These are phyloP conservation scores for Argynnis bischoffii DNA, from an alignment of 2,888 invertebrate species.

Conservation along the genomic window DNA sequence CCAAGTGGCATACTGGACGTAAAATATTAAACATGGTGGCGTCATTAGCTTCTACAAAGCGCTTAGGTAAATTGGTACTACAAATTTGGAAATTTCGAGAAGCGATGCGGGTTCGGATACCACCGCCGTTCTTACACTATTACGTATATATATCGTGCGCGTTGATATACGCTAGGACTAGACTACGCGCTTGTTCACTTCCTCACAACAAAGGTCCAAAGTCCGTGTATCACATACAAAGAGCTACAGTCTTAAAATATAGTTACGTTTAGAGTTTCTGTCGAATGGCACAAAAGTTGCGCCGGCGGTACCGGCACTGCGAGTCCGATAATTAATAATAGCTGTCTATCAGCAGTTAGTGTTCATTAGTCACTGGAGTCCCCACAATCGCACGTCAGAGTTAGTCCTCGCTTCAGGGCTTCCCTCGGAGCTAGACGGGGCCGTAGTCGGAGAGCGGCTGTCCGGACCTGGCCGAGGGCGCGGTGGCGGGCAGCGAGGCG, in stretches of 20 bases:
- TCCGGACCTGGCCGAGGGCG: slow-evolving; percentile 65
- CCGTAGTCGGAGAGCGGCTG: slow-evolving; percentile 77
- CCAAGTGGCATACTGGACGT: slow-evolving; percentile 16
- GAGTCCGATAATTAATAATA: too few species aligned
- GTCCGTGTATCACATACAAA: slow-evolving; percentile 34
- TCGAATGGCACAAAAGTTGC: slow-evolving; percentile 30
- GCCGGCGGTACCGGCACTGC: not conserved
- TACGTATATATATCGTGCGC: slow-evolving; percentile 70
- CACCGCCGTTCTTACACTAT: slow-evolving; percentile 62
- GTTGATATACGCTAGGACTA: slow-evolving; percentile 65
- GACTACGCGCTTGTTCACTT: slow-evolving; percentile 54
- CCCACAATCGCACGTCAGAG: slow-evolving; percentile 1
- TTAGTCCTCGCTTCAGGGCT: not conserved
- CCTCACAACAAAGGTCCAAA: slow-evolving; percentile 26
- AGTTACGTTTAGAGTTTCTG: slow-evolving; percentile 2
- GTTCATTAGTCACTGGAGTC: not conserved
- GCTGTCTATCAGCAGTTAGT: too few species aligned
- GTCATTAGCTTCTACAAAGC: slow-evolving; percentile 25
- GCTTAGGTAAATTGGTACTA: slow-evolving; percentile 19
- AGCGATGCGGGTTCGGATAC: slow-evolving; percentile 48
- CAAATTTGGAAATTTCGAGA: slow-evolving; percentile 37
- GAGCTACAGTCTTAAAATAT: slow-evolving; percentile 3
- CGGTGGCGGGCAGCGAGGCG: slow-evolving; percentile 61
- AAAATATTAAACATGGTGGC: slow-evolving; percentile 13
- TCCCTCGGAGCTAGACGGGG: slow-evolving; percentile 55